Percentiles rank a stretch among this genome's conserved stretches.
These are phyloP conservation scores for Myrmophylax atrothorax DNA, from an alignment of 2,113 vertebrate species.

Conservation along the genomic window DNA sequence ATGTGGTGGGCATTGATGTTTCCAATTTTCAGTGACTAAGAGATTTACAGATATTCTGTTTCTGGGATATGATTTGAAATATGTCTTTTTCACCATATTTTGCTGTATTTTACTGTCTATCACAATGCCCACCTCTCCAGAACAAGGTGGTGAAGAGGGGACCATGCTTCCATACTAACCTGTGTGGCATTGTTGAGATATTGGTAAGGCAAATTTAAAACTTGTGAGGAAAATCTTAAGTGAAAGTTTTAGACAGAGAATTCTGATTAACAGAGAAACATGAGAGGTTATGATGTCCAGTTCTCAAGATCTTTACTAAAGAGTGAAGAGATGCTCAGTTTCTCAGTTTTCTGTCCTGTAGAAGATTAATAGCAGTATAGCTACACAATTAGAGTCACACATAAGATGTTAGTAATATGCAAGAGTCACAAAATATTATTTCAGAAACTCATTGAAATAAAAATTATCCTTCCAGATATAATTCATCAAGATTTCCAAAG, in stretches of 20 bases:
- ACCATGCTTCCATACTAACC: neutral
- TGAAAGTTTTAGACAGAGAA: neutral
- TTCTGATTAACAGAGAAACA: neutral
- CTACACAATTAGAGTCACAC: neutral
- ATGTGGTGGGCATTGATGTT: neutral
- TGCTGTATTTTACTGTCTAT: neutral
- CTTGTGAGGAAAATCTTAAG: neutral
- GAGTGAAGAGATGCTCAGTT: neutral
- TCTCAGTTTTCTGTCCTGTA: neutral
- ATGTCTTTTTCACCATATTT: neutral
- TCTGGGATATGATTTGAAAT: neutral
- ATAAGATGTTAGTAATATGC: neutral
- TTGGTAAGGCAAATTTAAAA: neutral
- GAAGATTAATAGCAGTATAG: neutral
- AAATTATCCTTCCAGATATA: neutral
- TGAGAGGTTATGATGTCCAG: neutral
- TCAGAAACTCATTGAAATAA: neutral
- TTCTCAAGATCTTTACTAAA: neutral
- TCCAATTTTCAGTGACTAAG: neutral
- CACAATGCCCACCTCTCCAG: too few relatives aligned
- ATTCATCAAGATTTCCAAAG: neutral
- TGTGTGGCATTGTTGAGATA: neutral
- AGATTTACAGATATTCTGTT: neutral
- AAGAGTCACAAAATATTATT: neutral
- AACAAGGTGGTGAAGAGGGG: neutral